Percentiles rank a stretch among this genome's conserved stretches.
Evolutionary conservation across 2,888 invertebrate genomes (phyloP).

Genomic region (Eupithecia dodoneata): DNA sequence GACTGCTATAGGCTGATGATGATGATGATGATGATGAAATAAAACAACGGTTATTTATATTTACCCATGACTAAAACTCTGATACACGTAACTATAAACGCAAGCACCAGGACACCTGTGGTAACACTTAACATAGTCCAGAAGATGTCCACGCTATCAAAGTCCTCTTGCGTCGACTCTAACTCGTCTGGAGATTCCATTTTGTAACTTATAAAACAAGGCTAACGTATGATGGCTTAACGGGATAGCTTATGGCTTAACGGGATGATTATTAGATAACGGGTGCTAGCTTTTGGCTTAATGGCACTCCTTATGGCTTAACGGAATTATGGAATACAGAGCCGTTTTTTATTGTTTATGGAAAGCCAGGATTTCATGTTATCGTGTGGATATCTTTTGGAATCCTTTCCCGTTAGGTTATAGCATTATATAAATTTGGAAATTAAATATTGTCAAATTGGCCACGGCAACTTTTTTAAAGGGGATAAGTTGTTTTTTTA

Average conservation of each 20-base stretch:
- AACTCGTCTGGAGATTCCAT: constrained; percentile 51
- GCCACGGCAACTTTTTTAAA: background rate
- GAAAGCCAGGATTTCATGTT: background rate
- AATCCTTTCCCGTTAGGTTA: background rate
- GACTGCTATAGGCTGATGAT: too few species aligned
- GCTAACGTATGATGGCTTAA: background rate
- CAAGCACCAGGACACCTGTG: constrained; percentile 46
- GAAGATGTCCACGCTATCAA: constrained; percentile 38
- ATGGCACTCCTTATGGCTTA: background rate
- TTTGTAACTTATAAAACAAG: constrained; percentile 6
- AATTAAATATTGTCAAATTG: background rate
- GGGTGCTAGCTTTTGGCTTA: background rate
- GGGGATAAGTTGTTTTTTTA: background rate
- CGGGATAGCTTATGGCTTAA: background rate
- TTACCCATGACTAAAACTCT: constrained; percentile 52
- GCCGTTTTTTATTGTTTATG: background rate
- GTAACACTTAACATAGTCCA: constrained; percentile 48
- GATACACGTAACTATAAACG: constrained; percentile 54
- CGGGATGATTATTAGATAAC: background rate
- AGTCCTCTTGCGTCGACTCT: constrained; percentile 7
- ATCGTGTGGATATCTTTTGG: background rate
- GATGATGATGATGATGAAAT: too few species aligned
- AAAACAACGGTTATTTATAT: constrained; percentile 1
- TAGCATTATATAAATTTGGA: background rate
- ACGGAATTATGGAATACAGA: background rate